A percentile compares a stretch with the other conserved stretches of the same genome.
These are phyloP conservation scores for Amphiprion clarkii DNA, from an alignment of 2,797 vertebrate species.

Conservation along the genomic window DNA sequence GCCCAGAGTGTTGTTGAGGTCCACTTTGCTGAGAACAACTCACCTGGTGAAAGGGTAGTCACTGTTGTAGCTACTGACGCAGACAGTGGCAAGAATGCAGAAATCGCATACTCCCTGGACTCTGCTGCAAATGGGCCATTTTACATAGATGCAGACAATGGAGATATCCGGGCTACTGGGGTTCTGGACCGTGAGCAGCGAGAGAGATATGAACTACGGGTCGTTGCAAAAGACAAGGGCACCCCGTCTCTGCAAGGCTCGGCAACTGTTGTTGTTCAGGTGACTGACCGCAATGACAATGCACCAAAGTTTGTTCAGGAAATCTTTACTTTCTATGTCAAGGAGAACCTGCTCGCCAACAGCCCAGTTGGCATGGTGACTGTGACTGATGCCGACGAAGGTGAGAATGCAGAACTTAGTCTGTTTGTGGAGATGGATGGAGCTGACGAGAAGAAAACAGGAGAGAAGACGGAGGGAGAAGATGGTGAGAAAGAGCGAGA, in stretches of 20 bases:
- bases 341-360: slow-evolving; percentile 95
- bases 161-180: slow-evolving; percentile 90
- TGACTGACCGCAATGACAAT: slow-evolving; percentile 96
- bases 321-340: slow-evolving; percentile 96
- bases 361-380: slow-evolving; percentile 98
- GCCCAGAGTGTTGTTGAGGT: slow-evolving; percentile 92
- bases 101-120: slow-evolving; percentile 93
- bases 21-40: slow-evolving; percentile 95
- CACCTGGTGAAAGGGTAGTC: slow-evolving; percentile 91
- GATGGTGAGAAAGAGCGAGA: slow-evolving; percentile 73
- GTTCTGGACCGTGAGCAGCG: slow-evolving; percentile 91
- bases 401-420: slow-evolving; percentile 93
- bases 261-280: slow-evolving; percentile 90
- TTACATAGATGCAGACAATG: slow-evolving; percentile 93
- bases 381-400: slow-evolving; percentile 95
- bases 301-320: slow-evolving; percentile 97
- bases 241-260: slow-evolving; percentile 91
- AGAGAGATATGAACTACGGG: slow-evolving; percentile 92
- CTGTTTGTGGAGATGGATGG: slow-evolving; percentile 91
- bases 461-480: slow-evolving; percentile 67
- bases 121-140: slow-evolving; percentile 86
- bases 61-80: slow-evolving; percentile 93
- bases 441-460: slow-evolving; percentile 64
- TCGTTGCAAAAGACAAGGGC: slow-evolving; percentile 94
- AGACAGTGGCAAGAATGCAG: slow-evolving; percentile 95